Evolutionary conservation across 2,888 invertebrate species (phyloP), one percentile per base, ranked within the genome.

Genomic region (Polyommatus iphigenia): DNA sequence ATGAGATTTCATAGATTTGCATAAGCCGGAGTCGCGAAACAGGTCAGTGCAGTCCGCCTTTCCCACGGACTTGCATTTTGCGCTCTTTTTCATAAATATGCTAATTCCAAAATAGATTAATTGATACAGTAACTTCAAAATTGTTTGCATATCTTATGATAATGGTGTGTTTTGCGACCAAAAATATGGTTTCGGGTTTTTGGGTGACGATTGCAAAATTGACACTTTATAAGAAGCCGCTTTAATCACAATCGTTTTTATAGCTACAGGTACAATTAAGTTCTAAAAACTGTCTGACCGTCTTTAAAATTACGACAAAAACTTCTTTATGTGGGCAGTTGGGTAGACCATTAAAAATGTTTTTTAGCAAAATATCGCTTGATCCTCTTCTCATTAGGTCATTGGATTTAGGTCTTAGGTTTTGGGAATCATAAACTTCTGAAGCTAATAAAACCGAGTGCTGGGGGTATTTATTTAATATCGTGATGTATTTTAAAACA

Each of bases 11-110:
- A 32, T 85, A 81, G 79, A 92, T 92, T 92, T 91, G 92, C 92
- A 92, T 93, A 88, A 84, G 87, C 29, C 29, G 24, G 13, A 67
- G 18, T 32, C 86, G 89, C 89, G 85, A 89, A 92, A 92, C 92
- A 82, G 90, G 92, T 92, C 86, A 78, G 89, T 84, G 82, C 78
- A 75, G 76, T 75, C 57, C 80, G 59, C 81, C 80, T 81, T 87
- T 88, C 87, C 86, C 87, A 87, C 85, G 84, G 82, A 29, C 29
- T 15, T 67, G 67, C 29, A 67, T 15, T 18, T 54, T 67, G 78
- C 75, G 46, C 6, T 78, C 72, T 29, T 79, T 78, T 79, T 78
- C 79, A 82, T 82, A 79, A 78, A 80, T 77, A 81, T 82, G 79
- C 79, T 73, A 79, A 78, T 77, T 78, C 78, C 79, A 78, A 81